Conservation (phyloP, 2,797 vertebrate species). For the Oreortyx pictus region DNA sequence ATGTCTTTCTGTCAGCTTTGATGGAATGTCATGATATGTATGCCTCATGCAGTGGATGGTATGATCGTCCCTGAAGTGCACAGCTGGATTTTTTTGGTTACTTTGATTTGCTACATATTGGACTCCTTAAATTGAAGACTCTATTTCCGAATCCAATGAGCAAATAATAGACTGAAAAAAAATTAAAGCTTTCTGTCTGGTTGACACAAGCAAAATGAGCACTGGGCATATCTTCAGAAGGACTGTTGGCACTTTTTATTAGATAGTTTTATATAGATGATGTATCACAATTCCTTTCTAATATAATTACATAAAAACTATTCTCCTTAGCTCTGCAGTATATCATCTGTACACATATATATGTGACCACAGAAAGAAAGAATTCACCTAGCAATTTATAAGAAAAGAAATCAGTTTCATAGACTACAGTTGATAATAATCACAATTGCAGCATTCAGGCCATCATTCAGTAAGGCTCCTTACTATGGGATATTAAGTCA, state of each 20-base stretch:
- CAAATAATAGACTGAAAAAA: constrained; percentile 51
- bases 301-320: constrained; percentile 29
- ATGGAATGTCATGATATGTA: constrained; percentile 10
- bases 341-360: not conserved
- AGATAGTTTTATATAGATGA: constrained; percentile 39
- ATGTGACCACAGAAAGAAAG: constrained; percentile 16
- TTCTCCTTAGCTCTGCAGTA: not conserved
- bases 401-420: constrained; percentile 10
- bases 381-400: constrained; percentile 40
- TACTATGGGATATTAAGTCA: constrained; percentile 26
- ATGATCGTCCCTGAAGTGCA: not conserved
- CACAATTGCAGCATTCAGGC: not conserved
- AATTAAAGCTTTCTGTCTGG: constrained; percentile 72
- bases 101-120: constrained; percentile 59
- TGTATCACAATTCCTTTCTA: constrained; percentile 31
- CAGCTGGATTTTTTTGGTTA: constrained; percentile 11
- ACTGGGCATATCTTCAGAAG: constrained; percentile 45
- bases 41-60: not conserved
- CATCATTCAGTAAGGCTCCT: constrained; percentile 38
- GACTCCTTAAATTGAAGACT: constrained; percentile 14
- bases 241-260: constrained; percentile 53
- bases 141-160: constrained; percentile 39
- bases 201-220: constrained; percentile 58
- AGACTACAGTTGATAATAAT: not conserved
- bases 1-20: not conserved